Evolutionary conservation across 2,888 invertebrate genomes (phyloP).

Genomic region (Acleris cristana): DNA sequence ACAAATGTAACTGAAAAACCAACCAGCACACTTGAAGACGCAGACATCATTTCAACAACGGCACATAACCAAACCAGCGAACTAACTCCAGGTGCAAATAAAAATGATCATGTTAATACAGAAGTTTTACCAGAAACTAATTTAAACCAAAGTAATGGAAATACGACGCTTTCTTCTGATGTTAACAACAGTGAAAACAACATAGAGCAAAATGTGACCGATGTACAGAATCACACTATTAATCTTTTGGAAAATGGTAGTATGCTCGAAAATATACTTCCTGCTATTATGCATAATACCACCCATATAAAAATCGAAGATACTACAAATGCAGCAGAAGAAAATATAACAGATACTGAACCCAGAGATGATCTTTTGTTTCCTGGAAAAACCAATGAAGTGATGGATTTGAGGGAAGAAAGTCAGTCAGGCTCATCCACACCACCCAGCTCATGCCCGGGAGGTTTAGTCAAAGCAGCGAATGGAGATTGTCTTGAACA

Average conservation of each 20-base stretch:
- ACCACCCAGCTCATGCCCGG: constrained; percentile 2
- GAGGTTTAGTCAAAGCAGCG: constrained; percentile 11
- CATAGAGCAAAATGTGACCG: neutral
- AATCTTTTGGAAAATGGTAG: neutral
- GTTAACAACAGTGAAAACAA: too few relatives aligned
- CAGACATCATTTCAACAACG: neutral
- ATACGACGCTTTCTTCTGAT: too few relatives aligned
- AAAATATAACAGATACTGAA: constrained; percentile 1
- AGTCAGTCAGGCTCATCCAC: neutral
- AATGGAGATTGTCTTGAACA: constrained; percentile 16
- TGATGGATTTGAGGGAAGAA: constrained; percentile 8
- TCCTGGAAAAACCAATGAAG: neutral
- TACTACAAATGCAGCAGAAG: neutral
- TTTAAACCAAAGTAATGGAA: neutral
- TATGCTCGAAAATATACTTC: constrained; percentile 21
- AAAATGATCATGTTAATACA: neutral
- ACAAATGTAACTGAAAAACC: neutral
- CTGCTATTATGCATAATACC: constrained; percentile 6
- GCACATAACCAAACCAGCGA: neutral
- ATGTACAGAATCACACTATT: neutral
- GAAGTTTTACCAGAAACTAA: neutral
- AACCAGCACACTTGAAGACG: neutral
- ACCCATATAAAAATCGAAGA: neutral
- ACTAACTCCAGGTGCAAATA: neutral
- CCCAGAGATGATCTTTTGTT: neutral